Conservation (phyloP, 2,113 vertebrate genomes). For the Prinia subflava region DNA sequence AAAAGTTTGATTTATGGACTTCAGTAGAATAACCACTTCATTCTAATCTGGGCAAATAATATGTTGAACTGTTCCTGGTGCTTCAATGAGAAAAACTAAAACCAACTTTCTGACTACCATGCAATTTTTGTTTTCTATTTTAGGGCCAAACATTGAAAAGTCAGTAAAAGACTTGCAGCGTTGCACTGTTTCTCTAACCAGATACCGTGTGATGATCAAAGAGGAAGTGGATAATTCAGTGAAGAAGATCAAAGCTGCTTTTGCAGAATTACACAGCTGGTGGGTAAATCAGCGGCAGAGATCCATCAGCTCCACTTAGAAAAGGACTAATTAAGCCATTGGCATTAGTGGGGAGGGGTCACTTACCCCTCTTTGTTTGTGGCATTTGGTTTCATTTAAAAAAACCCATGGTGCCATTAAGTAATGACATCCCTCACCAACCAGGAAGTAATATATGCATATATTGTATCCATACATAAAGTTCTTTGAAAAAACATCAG, state of each 20-base stretch:
- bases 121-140: constrained; percentile 25
- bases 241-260: constrained; percentile 83
- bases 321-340: neutral
- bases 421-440: neutral
- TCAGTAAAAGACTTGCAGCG: constrained; percentile 82
- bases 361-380: neutral
- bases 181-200: constrained; percentile 79
- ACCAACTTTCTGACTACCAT: neutral
- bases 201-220: constrained; percentile 81
- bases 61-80: neutral
- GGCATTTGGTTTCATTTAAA: neutral
- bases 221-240: constrained; percentile 81
- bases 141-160: constrained; percentile 81
- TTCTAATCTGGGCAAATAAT: neutral
- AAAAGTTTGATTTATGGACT: neutral
- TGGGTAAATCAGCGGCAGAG: constrained; percentile 45
- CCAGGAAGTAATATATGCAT: neutral
- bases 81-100: neutral
- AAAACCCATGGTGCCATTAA: neutral
- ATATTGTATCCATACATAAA: neutral
- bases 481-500: neutral
- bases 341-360: neutral
- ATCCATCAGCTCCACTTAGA: neutral
- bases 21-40: neutral
- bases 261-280: constrained; percentile 80